Percentiles rank a stretch among this genome's conserved stretches.
Conservation (phyloP, 2,113 vertebrate species). For the Ochotona curzoniae region DNA sequence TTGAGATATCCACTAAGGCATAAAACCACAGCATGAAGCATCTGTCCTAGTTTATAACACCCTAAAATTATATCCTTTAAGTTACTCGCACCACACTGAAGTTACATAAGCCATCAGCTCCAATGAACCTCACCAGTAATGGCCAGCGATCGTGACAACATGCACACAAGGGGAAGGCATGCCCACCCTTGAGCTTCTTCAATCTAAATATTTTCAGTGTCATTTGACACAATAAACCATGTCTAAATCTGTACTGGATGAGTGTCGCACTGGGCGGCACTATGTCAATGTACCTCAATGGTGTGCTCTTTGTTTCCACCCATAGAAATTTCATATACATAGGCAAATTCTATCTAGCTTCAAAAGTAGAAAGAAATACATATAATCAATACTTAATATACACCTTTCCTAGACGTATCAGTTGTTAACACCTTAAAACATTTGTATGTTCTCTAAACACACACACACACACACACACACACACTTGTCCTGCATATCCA, state of each 20-base stretch:
- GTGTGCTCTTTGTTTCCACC: background rate
- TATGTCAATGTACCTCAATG: background rate
- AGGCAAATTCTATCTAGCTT: background rate
- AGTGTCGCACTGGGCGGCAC: background rate
- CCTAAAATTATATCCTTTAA: slow-evolving; percentile 73
- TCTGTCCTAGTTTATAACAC: slow-evolving; percentile 70
- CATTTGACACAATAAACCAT: background rate
- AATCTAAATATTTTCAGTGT: slow-evolving; percentile 25
- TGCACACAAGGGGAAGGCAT: background rate
- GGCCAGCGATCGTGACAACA: background rate
- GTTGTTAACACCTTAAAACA: background rate
- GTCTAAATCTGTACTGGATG: background rate
- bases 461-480: background rate
- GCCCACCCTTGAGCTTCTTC: background rate
- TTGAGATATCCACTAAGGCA: slow-evolving; percentile 53
- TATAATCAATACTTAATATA: background rate
- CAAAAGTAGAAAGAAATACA: background rate
- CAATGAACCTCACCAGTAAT: slow-evolving; percentile 29
- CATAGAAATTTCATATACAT: background rate
- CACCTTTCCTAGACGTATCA: background rate
- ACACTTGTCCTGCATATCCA: background rate
- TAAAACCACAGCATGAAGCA: slow-evolving; percentile 66
- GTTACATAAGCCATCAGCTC: slow-evolving; percentile 31
- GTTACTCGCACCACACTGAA: slow-evolving; percentile 50
- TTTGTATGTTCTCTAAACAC: background rate